Evolutionary conservation across 2,113 vertebrate species (phyloP), one percentile per base, ranked within the genome.

Genomic region (Thinocorus orbignyianus): DNA sequence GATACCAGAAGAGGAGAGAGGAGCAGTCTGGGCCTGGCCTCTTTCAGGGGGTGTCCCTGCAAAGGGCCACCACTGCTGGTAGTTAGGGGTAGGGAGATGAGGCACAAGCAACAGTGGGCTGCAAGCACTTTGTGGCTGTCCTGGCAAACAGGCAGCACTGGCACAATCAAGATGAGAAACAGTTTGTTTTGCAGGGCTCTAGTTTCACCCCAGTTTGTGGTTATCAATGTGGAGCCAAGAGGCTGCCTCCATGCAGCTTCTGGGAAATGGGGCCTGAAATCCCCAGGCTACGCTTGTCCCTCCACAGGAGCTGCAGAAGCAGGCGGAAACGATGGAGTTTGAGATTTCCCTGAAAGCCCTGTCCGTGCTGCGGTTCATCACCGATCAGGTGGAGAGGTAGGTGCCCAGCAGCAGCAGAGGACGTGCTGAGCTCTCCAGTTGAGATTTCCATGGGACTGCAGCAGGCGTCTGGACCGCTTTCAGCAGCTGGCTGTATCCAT

Each of bases 281-380:
- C 71, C 51, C 1, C 3, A 65, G 51, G 52, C 64, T 94, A 49
- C 57, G 30, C n/a, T 82, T 76, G 30, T 58, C 20, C 35, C 22
- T 52, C 86, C 37, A 19, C 96, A 99, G 99, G 99, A 99, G 89
- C 95, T 99, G 76, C 98, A 98, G 97, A 97, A 95, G 51, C 99
- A 99, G 93, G 98, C 97, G 0, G 97, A 98, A 69, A 57, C 77
- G 1, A 97, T 99, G 98, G 99, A 99, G 93, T 99, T 99, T 98
- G 98, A 99, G 86, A 99, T 99, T 69, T 98, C 99, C 13, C 95
- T 99, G 89, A 99, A 99, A 97, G 98, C 99, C 7, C 92, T 99
- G 20, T 98, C 99, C 0, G 99, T 99, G 80, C 98, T 99, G 81
- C 98, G 99, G 35, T 99, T 99, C 96, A 98, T 99, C 97, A 99